phyloP scores from a whole-genome alignment of 2,888 invertebrate species.

The Thecophora atra region DNA sequence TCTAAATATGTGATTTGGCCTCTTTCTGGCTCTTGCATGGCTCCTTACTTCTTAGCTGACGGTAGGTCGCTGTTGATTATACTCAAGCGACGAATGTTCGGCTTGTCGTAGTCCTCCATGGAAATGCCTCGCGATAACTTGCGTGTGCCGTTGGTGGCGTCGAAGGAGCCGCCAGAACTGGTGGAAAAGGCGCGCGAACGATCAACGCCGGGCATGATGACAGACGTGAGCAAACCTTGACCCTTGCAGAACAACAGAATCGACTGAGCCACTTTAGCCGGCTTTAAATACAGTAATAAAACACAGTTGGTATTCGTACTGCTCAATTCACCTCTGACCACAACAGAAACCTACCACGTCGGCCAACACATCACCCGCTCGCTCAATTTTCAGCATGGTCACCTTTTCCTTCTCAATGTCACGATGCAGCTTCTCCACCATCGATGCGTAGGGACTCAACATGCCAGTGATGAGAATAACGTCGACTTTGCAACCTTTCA shows the following conservation, averaged over 20 bases:
- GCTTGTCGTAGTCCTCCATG: conserved; percentile 85
- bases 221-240: conserved; percentile 82
- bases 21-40: too few relatives aligned
- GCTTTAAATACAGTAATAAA: conserved; percentile 68
- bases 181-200: conserved; percentile 71
- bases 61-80: conserved; percentile 68
- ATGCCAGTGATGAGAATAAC: conserved; percentile 83
- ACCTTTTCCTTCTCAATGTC: conserved; percentile 83
- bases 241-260: conserved; percentile 90
- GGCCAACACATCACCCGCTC: conserved; percentile 85
- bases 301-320: not conserved
- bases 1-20: not conserved
- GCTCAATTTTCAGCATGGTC: conserved; percentile 84
- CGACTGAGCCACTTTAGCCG: conserved; percentile 86
- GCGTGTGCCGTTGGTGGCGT: conserved; percentile 64
- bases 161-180: conserved; percentile 69
- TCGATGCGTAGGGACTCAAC: conserved; percentile 79
- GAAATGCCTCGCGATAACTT: conserved; percentile 73
- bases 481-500: conserved; percentile 79
- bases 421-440: conserved; percentile 81
- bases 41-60: conserved; percentile 72
- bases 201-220: conserved; percentile 83
- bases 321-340: too few relatives aligned
- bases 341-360: conserved; percentile 83
- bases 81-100: conserved; percentile 79